Evolutionary conservation across 2,888 invertebrate species (phyloP), one percentile per base, ranked within the genome.

Genomic region (Lasioglossum marginatum): DNA sequence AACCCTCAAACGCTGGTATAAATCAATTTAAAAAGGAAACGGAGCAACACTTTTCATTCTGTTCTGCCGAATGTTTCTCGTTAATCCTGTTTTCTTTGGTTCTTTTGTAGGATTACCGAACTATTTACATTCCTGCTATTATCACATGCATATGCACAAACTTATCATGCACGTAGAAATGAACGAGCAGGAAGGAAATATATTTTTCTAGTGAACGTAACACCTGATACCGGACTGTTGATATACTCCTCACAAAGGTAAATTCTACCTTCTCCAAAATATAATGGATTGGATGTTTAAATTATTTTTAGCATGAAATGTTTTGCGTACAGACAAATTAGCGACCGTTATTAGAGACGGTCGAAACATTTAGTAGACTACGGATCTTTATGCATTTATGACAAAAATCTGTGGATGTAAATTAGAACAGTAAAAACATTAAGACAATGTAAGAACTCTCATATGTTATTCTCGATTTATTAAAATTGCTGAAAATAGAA

Each of bases 21-120:
- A 79, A 79, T 79, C 60, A 73, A 70, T 85, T 84, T 84, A 57
- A 68, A 84, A 76, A 52, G 57, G 12, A 70, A 37, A 12, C 31
- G 16, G 48, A 71, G 45, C 45, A 66, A 63, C n/a, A 31, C 34
- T 76, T 48, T 52, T 40, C 52, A 48, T 27, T 52, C 48, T n/a
- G 4, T 68, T n/a, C n/a, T 19, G 12, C 12, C 31, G 12, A 19
- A 70, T 60, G 40, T 60, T 23, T 63, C 16, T 71, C 16, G n/a
- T 82, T 66, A 14, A 68, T 37, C 37, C 31, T 31, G 14, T 23
- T 43, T 82, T 16, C 34, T 63, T 76, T 16, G 16, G 19, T 40
- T 43, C 43, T 43, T 43, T 40, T 70, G 10, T 52, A 34, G 37
- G 23, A 74, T 74, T 31, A 34, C n/a, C 4, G 31, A 37, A 57